These are phyloP conservation scores for Thryonomys swinderianus DNA, from an alignment of 2,113 vertebrate genomes.

Conservation along the genomic window DNA sequence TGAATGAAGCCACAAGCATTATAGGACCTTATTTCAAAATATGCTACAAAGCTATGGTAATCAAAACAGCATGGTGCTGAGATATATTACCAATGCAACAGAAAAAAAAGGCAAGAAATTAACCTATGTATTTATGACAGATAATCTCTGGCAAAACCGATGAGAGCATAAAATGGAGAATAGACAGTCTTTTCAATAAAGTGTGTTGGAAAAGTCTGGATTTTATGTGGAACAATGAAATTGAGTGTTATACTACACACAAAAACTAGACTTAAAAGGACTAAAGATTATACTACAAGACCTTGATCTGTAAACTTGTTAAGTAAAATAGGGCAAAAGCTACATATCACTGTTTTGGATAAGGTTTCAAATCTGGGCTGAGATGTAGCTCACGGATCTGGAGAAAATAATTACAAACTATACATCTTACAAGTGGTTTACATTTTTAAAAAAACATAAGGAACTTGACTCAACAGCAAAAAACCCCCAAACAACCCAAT, in stretches of 20 bases:
- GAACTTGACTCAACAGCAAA: not conserved
- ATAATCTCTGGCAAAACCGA: not conserved
- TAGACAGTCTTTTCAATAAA: not conserved
- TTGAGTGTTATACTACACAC: not conserved
- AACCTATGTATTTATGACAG: not conserved
- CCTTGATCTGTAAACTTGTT: not conserved
- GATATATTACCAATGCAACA: not conserved
- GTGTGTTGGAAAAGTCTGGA: not conserved
- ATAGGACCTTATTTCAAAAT: not conserved
- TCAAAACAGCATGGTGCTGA: not conserved
- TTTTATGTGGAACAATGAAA: not conserved
- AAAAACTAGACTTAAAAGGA: not conserved
- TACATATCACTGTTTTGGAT: not conserved
- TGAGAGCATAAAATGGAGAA: not conserved
- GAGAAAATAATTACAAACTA: not conserved
- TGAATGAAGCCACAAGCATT: not conserved
- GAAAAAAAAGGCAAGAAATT: not conserved
- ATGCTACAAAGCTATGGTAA: not conserved
- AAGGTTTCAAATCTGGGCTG: not conserved
- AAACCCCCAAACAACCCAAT: not conserved
- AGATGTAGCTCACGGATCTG: not conserved
- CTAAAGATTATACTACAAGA: not conserved
- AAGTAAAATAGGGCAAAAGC: not conserved
- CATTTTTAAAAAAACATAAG: not conserved
- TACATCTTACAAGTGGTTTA: not conserved